A percentile compares a stretch with the other conserved stretches of the same genome.
Conservation (phyloP, 2,888 invertebrate species). For the Diaperis boleti region DNA sequence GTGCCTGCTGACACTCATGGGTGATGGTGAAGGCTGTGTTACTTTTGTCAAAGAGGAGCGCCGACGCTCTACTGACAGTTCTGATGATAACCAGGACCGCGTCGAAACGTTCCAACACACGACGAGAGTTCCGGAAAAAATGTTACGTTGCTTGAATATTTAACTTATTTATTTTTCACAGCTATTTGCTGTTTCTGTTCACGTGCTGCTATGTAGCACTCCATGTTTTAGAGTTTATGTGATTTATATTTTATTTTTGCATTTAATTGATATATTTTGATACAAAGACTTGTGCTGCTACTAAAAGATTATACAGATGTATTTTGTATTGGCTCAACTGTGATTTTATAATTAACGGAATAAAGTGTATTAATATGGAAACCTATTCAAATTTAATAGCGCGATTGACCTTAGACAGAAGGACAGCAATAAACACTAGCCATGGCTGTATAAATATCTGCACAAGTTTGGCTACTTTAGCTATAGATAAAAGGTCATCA, state of each 20-base stretch:
- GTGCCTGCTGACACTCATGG: slow-evolving; percentile 70
- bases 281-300: slow-evolving; percentile 35
- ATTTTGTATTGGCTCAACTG: slow-evolving; percentile 42
- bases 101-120: slow-evolving; percentile 76
- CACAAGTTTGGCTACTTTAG: not conserved
- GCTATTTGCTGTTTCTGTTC: not conserved
- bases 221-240: slow-evolving; percentile 30
- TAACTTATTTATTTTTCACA: slow-evolving; percentile 45
- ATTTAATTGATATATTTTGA: slow-evolving; percentile 38
- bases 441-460: slow-evolving; percentile 16
- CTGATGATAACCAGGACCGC: slow-evolving; percentile 53
- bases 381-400: slow-evolving; percentile 22
- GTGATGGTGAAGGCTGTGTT: slow-evolving; percentile 62
- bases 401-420: slow-evolving; percentile 13
- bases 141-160: slow-evolving; percentile 83
- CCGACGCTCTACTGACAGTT: slow-evolving; percentile 42
- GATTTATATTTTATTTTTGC: slow-evolving; percentile 37
- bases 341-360: slow-evolving; percentile 40
- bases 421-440: slow-evolving; percentile 9
- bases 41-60: slow-evolving; percentile 54
- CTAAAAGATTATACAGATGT: slow-evolving; percentile 22
- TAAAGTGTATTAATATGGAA: slow-evolving; percentile 32
- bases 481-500: slow-evolving; percentile 9
- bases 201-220: slow-evolving; percentile 29
- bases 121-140: slow-evolving; percentile 79